phyloP scores from a whole-genome alignment of 2,113 vertebrate species.

The Toxotes chatareus region DNA sequence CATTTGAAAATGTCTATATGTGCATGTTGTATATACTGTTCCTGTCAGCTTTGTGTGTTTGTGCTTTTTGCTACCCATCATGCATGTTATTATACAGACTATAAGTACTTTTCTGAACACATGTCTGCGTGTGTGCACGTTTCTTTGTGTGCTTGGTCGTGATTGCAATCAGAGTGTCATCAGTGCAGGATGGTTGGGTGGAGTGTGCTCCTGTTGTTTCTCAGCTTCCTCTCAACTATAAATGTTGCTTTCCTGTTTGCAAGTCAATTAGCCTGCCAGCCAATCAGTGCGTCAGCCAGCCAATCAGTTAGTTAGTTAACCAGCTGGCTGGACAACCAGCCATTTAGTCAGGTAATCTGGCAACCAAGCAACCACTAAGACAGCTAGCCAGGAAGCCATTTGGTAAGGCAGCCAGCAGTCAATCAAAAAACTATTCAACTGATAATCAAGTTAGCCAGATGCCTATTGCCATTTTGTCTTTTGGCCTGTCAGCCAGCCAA shows the following conservation, averaged over 20 bases:
- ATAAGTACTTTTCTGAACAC: conserved; percentile 12
- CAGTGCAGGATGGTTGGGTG: conserved; percentile 50
- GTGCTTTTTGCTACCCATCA: background rate
- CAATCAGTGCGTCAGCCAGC: conserved; percentile 27
- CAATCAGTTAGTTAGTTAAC: conserved; percentile 43
- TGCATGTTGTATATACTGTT: background rate
- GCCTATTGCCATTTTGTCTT: conserved; percentile 18
- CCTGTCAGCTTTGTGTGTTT: background rate
- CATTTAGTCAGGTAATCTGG: conserved; percentile 47
- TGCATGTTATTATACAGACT: conserved; percentile 11
- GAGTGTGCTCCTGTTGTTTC: conserved; percentile 48
- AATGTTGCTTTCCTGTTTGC: conserved; percentile 61
- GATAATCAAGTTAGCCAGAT: conserved; percentile 36
- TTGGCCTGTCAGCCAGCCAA: conserved; percentile 20
- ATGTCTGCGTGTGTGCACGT: conserved; percentile 18
- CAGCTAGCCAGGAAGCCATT: conserved; percentile 26
- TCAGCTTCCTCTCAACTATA: conserved; percentile 44
- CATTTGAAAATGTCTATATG: background rate
- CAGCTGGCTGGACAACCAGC: conserved; percentile 33
- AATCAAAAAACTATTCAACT: conserved; percentile 26
- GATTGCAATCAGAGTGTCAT: conserved; percentile 83
- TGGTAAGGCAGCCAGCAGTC: conserved; percentile 7
- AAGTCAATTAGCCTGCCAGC: conserved; percentile 54
- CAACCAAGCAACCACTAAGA: conserved; percentile 10
- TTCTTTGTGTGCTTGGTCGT: conserved; percentile 40